Evolutionary conservation across 2,113 vertebrate species (phyloP), one percentile per base, ranked within the genome.

Genomic region (Progne subis): DNA sequence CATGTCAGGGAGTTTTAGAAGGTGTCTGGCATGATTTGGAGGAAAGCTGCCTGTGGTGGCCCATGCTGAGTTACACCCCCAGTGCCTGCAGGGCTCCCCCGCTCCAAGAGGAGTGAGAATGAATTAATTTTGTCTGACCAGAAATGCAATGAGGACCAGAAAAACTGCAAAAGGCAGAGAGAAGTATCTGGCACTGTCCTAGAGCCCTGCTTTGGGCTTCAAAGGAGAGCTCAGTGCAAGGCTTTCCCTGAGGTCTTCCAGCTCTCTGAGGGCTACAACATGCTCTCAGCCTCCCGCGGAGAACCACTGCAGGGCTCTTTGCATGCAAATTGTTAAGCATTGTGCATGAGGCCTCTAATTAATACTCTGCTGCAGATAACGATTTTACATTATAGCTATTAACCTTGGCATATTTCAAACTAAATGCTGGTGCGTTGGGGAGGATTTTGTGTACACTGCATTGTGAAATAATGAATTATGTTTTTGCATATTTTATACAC

Each of bases 271-370:
- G 14, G 21, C 82, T 69, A 1, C 47, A 55, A 15, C 0, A 0
- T 39, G 34, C 46, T 95, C 55, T 43, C 29, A 57, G 60, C 37
- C 70, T 91, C 92, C 90, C 32, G 63, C 0, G 0, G 95, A 93
- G 89, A 88, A 32, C 9, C 25, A 11, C 44, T 70, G 68, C 79
- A 88, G 60, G 6, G 43, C 69, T 81, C 93, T 92, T 81, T 90
- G 90, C 75, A 95, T 97, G 93, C 88, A 96, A 86, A 96, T 94
- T 75, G 79, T 80, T 91, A 93, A 96, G 88, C 75, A 92, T 92
- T 96, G 87, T 96, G 92, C 88, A 78, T 78, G 82, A 94, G 93
- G 71, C n/a, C 49, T 78, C 92, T 93, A 95, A 97, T 97, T 96
- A 96, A 96, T 95, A 75, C 93, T 86, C 64, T 67, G 64, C 88